phyloP scores from a whole-genome alignment of 1,140 invertebrate genomes.

The Cyclina sinensis region DNA sequence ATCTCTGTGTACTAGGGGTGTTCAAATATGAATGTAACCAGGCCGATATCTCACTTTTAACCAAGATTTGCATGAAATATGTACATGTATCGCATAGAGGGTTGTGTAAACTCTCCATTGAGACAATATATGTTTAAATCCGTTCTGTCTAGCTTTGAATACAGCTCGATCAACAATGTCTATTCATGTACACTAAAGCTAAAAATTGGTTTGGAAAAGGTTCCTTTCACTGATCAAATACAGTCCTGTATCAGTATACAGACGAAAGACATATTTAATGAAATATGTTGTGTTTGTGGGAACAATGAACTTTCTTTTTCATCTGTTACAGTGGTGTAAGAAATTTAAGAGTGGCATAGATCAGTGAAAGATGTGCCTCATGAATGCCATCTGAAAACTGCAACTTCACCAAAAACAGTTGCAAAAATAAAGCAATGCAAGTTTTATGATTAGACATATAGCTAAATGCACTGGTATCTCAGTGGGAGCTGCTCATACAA shows the following conservation, averaged over 20 bases:
- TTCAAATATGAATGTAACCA: background rate
- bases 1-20: background rate
- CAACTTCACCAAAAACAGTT: background rate
- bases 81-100: conserved; percentile 21
- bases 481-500: no score
- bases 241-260: background rate
- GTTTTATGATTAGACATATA: background rate
- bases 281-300: conserved; percentile 7
- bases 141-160: background rate
- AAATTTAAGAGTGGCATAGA: conserved; percentile 15
- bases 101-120: conserved; percentile 9
- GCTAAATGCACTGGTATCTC: no score
- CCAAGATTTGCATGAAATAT: background rate
- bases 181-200: conserved; percentile 12
- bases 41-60: conserved; percentile 15
- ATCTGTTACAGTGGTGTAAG: conserved; percentile 7
- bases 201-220: conserved; percentile 1
- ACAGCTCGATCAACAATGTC: background rate
- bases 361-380: background rate
- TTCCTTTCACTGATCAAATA: background rate
- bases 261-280: conserved; percentile 17
- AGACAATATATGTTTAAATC: background rate
- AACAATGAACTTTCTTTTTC: background rate
- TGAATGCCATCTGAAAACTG: background rate
- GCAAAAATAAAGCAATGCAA: conserved; percentile 14